Conservation (phyloP, 2,113 vertebrate genomes). For the Atherinomorus stipes region DNA sequence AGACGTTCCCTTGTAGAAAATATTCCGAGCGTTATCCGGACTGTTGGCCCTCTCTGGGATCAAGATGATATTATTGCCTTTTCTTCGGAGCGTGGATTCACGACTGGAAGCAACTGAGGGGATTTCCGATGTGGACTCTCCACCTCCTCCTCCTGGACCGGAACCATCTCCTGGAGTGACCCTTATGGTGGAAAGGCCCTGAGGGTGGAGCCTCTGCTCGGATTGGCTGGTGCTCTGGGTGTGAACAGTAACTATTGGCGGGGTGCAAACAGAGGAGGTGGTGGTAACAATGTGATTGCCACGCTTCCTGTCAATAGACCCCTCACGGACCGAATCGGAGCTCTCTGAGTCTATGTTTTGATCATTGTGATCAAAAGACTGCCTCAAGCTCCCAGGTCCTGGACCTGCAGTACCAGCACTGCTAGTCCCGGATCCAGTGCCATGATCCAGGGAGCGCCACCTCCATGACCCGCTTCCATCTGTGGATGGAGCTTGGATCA, state of each 20-base stretch:
- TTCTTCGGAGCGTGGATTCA: conserved; percentile 93
- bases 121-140: conserved; percentile 87
- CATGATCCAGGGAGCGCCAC: conserved; percentile 93
- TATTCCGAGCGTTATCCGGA: conserved; percentile 93
- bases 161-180: conserved; percentile 93
- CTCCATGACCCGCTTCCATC: conserved; percentile 96
- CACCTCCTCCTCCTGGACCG: conserved; percentile 55
- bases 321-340: conserved; percentile 89
- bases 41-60: conserved; percentile 96
- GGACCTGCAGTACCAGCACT: conserved; percentile 38
- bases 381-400: conserved; percentile 83
- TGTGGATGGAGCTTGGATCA: conserved; percentile 91
- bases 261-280: conserved; percentile 64
- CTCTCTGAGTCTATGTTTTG: conserved; percentile 94
- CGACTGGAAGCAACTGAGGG: conserved; percentile 89
- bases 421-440: conserved; percentile 30
- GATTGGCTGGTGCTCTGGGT: conserved; percentile 61
- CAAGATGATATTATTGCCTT: conserved; percentile 93
- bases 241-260: conserved; percentile 72
- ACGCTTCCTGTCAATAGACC: conserved; percentile 89
- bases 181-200: conserved; percentile 91
- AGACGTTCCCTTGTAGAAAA: conserved; percentile 99
- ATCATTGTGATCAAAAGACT: conserved; percentile 94
- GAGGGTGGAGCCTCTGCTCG: conserved; percentile 73
- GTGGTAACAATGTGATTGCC: conserved; percentile 80